Percentiles rank a stretch among this genome's conserved stretches.
Conservation (phyloP, 2,113 vertebrate species). For the Solea solea region DNA sequence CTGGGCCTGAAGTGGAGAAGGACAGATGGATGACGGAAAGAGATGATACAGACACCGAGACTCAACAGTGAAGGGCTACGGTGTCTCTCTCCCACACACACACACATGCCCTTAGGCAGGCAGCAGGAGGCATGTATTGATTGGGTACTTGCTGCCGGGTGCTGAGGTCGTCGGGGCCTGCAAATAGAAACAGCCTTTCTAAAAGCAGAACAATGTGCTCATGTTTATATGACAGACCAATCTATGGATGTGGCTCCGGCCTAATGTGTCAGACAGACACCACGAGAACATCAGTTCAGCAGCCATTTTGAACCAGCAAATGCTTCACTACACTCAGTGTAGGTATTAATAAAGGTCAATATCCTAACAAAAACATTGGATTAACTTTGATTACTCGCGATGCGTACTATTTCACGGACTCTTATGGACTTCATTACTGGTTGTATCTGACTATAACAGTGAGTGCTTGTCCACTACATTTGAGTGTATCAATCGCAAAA, state of each 20-base stretch:
- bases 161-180: slow-evolving; percentile 45
- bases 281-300: slow-evolving; percentile 17
- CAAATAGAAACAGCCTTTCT: slow-evolving; percentile 69
- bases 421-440: slow-evolving; percentile 11
- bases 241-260: slow-evolving; percentile 75
- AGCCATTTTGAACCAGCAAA: slow-evolving; percentile 21
- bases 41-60: slow-evolving; percentile 7
- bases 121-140: slow-evolving; percentile 52
- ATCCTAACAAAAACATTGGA: slow-evolving; percentile 15
- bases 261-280: slow-evolving; percentile 50
- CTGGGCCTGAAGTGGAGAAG: slow-evolving; percentile 86
- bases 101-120: slow-evolving; percentile 57
- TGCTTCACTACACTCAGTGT: slow-evolving; percentile 10
- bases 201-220: slow-evolving; percentile 54
- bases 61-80: slow-evolving; percentile 12
- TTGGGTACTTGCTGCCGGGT: slow-evolving; percentile 40
- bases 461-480: not conserved
- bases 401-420: not conserved
- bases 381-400: slow-evolving; percentile 6
- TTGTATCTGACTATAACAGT: not conserved
- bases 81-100: slow-evolving; percentile 1
- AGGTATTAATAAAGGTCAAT: slow-evolving; percentile 30
- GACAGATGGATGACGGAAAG: not conserved
- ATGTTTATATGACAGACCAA: slow-evolving; percentile 64
- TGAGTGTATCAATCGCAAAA: no score